Conservation (phyloP, 2,888 invertebrate genomes). For the Andrena bucephala region DNA sequence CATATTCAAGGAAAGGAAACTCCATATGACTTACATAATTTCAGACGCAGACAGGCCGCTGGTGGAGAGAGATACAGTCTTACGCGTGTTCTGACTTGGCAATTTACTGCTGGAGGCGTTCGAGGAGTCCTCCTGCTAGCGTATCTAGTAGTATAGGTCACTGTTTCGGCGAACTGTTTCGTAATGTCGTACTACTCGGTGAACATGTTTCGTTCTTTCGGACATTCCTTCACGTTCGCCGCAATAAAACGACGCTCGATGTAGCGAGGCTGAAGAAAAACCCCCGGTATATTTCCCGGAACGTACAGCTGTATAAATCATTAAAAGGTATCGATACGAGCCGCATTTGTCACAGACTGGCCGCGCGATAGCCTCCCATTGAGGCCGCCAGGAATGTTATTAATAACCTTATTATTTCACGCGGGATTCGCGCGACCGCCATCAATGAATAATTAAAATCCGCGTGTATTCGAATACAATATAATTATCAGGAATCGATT, state of each 20-base stretch:
- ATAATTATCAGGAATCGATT: constrained; percentile 41
- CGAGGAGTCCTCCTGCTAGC: constrained; percentile 6
- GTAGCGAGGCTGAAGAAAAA: neutral
- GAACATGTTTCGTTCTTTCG: neutral
- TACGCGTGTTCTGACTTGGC: constrained; percentile 21
- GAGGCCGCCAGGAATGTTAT: constrained; percentile 13
- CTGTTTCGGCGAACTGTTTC: neutral
- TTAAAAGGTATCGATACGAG: constrained; percentile 21
- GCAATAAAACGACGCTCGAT: neutral
- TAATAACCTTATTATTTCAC: constrained; percentile 39
- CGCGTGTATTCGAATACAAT: constrained; percentile 7
- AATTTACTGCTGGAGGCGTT: constrained; percentile 14
- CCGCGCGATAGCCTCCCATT: neutral
- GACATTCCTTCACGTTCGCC: neutral
- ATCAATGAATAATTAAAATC: constrained; percentile 35
- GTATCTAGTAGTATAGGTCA: constrained; percentile 6
- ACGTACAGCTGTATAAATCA: constrained; percentile 18
- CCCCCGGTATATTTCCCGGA: constrained; percentile 11
- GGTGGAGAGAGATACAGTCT: constrained; percentile 15
- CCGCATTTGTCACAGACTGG: constrained; percentile 6
- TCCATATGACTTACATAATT: constrained; percentile 37
- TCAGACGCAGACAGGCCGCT: neutral
- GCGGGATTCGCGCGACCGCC: constrained; percentile 11
- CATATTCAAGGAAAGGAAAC: constrained; percentile 36
- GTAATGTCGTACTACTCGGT: neutral